Base-by-base conservation (phyloP, 2,888 invertebrate genomes). In the Latheticus oryzae region DNA sequence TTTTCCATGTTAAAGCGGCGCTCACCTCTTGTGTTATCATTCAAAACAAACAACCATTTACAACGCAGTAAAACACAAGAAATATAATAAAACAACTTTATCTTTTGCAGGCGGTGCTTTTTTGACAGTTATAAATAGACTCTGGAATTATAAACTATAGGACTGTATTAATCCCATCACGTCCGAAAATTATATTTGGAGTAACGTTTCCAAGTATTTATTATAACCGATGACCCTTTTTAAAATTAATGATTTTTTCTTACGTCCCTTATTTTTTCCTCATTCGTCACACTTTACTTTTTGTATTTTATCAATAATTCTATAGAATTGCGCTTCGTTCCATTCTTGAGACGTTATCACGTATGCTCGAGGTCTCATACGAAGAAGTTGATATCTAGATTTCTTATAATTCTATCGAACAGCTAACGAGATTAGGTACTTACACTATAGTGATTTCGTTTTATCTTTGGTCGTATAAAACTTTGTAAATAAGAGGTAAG, bases 351-450 rank as follows among this genome's bases (percentile, higher is more conserved):
- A 45, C 23, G 45, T 32, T 17, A 45, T 43, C 45, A 45, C 32
- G 45, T 45, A 45, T 45, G 45, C 33, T 32, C 5, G 26, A 15
- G 38, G 38, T 38, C 13, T 38, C 5, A 12, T 19, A 19, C 11
- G 17, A 5, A 37, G 37, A 19, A 3, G 8, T 45, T 12, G 45
- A 30, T 32, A 45, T 30, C 33, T 32, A 13, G 32, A 45, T 45
- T 45, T 45, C 45, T 45, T 45, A 33, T 45, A 45, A 45, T 32
- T 45, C 45, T 45, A 45, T 45, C 33, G 32, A 45, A 45, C 45
- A 45, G 19, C 32, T 32, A 45, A 45, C 33, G 17, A 45, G 33
- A 45, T 45, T 30, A 33, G 33, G 33, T 33, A 45, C 32, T 45
- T 45, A 45, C 28, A 28, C 42, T 11, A 28, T 17, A 45, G 45